Percentiles rank a stretch among this genome's conserved stretches.
Evolutionary conservation across 2,113 vertebrate genomes (phyloP).

Genomic region (Myrmecophaga tridactyla): DNA sequence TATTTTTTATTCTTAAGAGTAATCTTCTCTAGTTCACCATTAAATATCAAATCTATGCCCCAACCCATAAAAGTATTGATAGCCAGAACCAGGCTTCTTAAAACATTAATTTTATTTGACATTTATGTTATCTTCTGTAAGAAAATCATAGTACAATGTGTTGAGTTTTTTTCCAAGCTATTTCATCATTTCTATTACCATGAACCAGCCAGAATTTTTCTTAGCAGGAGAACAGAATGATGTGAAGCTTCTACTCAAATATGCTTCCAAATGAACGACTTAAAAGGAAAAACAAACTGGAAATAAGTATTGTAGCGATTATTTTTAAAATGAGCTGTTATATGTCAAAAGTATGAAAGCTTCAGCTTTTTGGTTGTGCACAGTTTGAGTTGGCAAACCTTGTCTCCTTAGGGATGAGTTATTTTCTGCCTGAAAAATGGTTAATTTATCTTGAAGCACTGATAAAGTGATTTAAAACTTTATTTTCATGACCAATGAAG

Average conservation of each 20-base stretch:
- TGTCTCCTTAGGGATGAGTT: neutral
- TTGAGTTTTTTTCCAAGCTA: neutral
- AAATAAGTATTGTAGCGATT: neutral
- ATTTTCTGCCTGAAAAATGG: slow-evolving; percentile 18
- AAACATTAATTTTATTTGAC: slow-evolving; percentile 13
- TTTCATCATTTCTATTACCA: neutral
- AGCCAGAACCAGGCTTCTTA: neutral
- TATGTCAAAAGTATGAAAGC: neutral
- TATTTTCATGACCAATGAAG: neutral
- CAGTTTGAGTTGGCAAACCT: neutral
- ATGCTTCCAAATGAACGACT: neutral
- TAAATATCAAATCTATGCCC: neutral
- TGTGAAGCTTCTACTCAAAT: neutral
- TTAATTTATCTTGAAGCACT: neutral
- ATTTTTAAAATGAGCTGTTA: neutral
- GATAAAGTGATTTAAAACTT: neutral
- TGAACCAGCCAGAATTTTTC: neutral
- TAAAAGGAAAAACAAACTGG: neutral
- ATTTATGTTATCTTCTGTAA: neutral
- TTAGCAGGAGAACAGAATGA: neutral
- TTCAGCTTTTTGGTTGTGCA: neutral
- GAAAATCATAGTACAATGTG: neutral
- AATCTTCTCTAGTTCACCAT: neutral
- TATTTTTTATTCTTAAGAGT: neutral
- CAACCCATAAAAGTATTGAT: neutral